These are phyloP conservation scores for zebrafish (Danio rerio) DNA, from an alignment of 2,113 vertebrate species.

Conservation along the genomic window DNA sequence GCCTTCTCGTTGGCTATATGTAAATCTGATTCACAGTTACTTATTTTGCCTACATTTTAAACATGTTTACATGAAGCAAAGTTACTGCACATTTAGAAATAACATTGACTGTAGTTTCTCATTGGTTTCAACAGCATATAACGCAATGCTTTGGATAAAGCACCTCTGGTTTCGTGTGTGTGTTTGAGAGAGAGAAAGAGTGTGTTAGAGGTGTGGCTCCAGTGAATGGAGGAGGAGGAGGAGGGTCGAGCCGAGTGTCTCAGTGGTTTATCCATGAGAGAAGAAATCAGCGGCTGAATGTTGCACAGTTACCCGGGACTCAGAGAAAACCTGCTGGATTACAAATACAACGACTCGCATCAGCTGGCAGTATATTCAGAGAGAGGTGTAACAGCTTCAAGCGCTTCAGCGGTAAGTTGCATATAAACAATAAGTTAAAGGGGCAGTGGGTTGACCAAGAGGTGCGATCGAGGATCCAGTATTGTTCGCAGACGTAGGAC, in stretches of 20 bases:
- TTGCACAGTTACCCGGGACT: not conserved
- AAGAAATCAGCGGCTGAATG: conserved; percentile 7
- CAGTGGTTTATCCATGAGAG: conserved; percentile 17
- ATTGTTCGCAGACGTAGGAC: conserved; percentile 4
- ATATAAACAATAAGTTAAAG: conserved; percentile 1
- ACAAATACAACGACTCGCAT: not conserved
- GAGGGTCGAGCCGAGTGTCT: conserved; percentile 9
- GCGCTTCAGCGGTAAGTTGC: conserved; percentile 7
- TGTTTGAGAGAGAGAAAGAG: not conserved
- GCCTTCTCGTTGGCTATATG: not conserved
- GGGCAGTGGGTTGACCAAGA: not conserved
- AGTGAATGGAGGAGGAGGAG: conserved; percentile 37
- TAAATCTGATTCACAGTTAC: not conserved
- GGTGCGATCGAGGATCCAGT: conserved; percentile 1
- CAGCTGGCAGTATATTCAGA: not conserved
- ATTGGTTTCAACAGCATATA: not conserved
- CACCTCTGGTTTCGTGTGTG: not conserved
- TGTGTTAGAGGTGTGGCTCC: conserved; percentile 42
- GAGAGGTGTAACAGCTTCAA: not conserved
- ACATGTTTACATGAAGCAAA: not conserved
- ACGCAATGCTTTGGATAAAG: not conserved
- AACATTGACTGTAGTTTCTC: not conserved
- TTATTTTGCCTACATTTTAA: too few species aligned
- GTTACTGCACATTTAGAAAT: not conserved
- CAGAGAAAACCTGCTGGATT: not conserved